Percentiles rank a stretch among this genome's conserved stretches.
phyloP scores from a whole-genome alignment of 53 echinoderm and acorn worm species.

The Astropecten irregularis region DNA sequence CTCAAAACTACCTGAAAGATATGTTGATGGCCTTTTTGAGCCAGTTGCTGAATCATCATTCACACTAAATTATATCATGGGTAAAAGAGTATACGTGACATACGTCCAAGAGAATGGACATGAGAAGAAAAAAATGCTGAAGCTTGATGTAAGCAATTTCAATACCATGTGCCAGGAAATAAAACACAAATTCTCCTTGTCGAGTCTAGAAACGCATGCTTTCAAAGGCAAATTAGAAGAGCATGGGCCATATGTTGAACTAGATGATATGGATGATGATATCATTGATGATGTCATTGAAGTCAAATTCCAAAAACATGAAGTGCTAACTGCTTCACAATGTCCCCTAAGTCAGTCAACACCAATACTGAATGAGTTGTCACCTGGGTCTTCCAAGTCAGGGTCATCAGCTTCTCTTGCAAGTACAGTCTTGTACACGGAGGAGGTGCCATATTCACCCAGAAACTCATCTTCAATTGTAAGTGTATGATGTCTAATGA shows the following conservation, averaged over 20 bases:
- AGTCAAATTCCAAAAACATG: constrained; percentile 10
- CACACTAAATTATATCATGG: background rate
- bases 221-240: constrained; percentile 19
- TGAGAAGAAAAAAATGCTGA: constrained; percentile 12
- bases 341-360: background rate
- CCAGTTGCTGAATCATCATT: background rate
- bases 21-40: background rate
- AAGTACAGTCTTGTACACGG: too few species aligned
- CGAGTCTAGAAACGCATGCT: background rate
- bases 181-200: constrained; percentile 18
- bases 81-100: constrained; percentile 45
- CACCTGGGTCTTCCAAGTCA: background rate
- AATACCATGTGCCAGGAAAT: constrained; percentile 25
- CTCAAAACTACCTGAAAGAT: background rate
- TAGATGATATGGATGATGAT: constrained; percentile 37
- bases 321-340: background rate
- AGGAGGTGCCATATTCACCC: too few species aligned
- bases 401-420: too few species aligned
- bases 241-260: constrained; percentile 27
- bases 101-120: constrained; percentile 17
- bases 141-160: constrained; percentile 5
- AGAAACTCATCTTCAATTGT: too few species aligned
- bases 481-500: too few species aligned
- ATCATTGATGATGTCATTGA: constrained; percentile 21
- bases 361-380: background rate